Conservation (phyloP, 1,140 invertebrate species). For the Eciton burchellii region DNA sequence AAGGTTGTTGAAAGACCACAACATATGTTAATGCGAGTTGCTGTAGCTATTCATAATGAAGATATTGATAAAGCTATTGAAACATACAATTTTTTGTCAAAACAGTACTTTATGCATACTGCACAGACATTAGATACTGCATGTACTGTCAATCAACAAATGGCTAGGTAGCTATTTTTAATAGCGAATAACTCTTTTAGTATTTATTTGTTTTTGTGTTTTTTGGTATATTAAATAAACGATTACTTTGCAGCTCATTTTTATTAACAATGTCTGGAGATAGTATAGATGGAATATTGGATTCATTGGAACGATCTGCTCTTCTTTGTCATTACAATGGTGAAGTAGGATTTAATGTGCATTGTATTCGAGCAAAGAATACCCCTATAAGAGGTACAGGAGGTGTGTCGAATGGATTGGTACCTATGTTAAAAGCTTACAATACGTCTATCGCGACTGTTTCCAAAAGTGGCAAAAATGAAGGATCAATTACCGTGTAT, state of each 20-base stretch:
- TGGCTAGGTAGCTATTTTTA: slow-evolving; percentile 89
- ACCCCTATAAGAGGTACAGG: slow-evolving; percentile 97
- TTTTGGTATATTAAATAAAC: slow-evolving; percentile 17
- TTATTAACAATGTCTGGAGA: slow-evolving; percentile 97
- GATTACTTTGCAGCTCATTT: slow-evolving; percentile 91
- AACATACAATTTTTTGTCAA: slow-evolving; percentile 98
- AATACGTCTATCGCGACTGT: slow-evolving; percentile 98
- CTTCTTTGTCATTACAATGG: slow-evolving; percentile 98
- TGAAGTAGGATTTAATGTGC: slow-evolving; percentile 98
- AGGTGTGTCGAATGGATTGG: slow-evolving; percentile 97
- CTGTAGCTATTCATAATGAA: slow-evolving; percentile 97
- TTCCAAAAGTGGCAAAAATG: slow-evolving; percentile 97
- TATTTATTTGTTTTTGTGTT: background rate
- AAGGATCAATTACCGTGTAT: slow-evolving; percentile 99
- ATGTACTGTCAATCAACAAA: slow-evolving; percentile 95
- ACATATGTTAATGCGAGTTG: slow-evolving; percentile 99
- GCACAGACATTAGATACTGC: slow-evolving; percentile 98
- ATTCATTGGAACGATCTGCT: slow-evolving; percentile 97
- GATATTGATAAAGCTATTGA: slow-evolving; percentile 98
- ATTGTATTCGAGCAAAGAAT: slow-evolving; percentile 97
- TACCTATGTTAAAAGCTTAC: slow-evolving; percentile 98
- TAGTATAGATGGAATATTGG: slow-evolving; percentile 99
- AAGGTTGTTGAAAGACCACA: slow-evolving; percentile 98
- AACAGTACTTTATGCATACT: slow-evolving; percentile 99
- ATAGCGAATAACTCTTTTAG: background rate